Conservation (phyloP, 2,797 vertebrate genomes). For the Taenioides sp. region DNA sequence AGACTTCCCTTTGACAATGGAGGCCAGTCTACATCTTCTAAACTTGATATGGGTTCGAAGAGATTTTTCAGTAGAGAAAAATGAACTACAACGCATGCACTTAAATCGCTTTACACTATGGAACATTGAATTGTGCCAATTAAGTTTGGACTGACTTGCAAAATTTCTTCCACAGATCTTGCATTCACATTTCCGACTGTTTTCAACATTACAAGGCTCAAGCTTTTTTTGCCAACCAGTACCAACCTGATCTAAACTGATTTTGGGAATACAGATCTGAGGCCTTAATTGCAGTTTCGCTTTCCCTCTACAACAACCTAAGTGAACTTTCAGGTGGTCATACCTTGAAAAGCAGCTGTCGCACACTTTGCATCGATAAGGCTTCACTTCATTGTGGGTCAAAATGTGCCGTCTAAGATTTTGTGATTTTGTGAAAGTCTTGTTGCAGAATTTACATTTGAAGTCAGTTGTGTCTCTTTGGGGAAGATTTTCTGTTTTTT, state of each 20-base stretch:
- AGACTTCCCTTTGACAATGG: constrained; percentile 11
- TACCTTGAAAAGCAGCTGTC: constrained; percentile 79
- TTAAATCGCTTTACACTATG: constrained; percentile 70
- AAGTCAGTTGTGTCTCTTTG: constrained; percentile 31
- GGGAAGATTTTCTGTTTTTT: constrained; percentile 10
- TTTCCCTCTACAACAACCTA: constrained; percentile 71
- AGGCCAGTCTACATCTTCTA: constrained; percentile 52
- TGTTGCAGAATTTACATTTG: constrained; percentile 82
- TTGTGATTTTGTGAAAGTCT: constrained; percentile 74
- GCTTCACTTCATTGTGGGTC: constrained; percentile 82
- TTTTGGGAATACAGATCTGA: constrained; percentile 76
- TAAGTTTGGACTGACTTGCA: constrained; percentile 56
- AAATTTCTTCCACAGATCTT: constrained; percentile 68
- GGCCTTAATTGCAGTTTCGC: constrained; percentile 38
- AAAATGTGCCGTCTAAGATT: constrained; percentile 78
- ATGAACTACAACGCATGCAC: constrained; percentile 66
- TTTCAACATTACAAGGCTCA: constrained; percentile 17
- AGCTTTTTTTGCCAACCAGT: constrained; percentile 62
- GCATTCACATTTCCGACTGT: constrained; percentile 59
- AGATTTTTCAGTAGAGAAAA: constrained; percentile 61
- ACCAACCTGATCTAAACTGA: constrained; percentile 68
- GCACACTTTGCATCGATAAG: constrained; percentile 81
- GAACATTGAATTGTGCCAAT: constrained; percentile 69
- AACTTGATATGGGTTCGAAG: constrained; percentile 61
- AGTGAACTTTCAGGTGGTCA: constrained; percentile 79